A percentile compares a stretch with the other conserved stretches of the same genome.
Conservation (phyloP, 2,797 vertebrate genomes). For the Melanotaenia maccullochi region DNA sequence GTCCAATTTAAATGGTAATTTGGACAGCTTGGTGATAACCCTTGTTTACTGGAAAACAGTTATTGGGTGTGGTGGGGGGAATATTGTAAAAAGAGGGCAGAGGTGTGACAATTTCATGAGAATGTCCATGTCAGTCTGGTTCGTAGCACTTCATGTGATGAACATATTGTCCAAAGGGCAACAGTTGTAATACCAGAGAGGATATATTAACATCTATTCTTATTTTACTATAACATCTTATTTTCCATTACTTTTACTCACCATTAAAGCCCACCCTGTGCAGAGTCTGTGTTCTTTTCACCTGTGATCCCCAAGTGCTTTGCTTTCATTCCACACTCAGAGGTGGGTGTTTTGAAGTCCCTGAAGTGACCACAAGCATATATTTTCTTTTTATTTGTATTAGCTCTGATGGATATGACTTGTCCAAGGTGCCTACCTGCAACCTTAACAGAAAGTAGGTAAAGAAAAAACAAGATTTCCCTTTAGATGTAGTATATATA, state of each 20-base stretch:
- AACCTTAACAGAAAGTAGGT: conserved; percentile 5
- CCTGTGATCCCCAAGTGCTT: conserved; percentile 8
- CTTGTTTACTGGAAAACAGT: conserved; percentile 62
- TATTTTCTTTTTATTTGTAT: conserved; percentile 24
- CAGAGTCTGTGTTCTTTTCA: not conserved
- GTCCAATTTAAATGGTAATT: conserved; percentile 87
- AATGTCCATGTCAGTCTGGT: conserved; percentile 34
- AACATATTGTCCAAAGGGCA: conserved; percentile 7
- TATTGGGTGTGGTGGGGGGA: conserved; percentile 45
- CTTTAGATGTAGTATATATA: too few species aligned
- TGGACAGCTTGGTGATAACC: conserved; percentile 57
- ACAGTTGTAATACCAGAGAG: conserved; percentile 2
- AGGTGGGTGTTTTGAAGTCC: not conserved
- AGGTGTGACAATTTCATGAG: conserved; percentile 29
- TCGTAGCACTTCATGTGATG: conserved; percentile 12
- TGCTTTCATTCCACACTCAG: conserved; percentile 2
- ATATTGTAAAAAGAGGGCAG: conserved; percentile 55
- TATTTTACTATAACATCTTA: not conserved
- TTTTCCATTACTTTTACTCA: not conserved
- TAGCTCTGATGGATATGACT: conserved; percentile 40
- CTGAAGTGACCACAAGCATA: not conserved
- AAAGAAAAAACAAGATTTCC: conserved; percentile 1
- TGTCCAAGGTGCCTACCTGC: conserved; percentile 16
- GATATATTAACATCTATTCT: conserved; percentile 8
- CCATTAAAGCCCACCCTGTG: not conserved